phyloP scores from a whole-genome alignment of 1,140 invertebrate species.

The Plectrocnemia conspersa region DNA sequence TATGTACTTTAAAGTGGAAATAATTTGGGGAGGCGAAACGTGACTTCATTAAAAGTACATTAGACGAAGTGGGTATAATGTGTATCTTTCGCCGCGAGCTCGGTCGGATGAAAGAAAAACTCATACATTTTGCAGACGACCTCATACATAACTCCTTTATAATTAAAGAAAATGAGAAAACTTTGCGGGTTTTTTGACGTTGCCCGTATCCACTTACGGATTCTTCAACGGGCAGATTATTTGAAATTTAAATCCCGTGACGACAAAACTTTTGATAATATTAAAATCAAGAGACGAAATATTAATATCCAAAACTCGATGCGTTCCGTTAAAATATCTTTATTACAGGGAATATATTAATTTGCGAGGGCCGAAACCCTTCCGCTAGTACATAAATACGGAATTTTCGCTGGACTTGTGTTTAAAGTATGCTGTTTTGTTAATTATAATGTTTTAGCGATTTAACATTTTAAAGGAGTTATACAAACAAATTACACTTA shows the following conservation, averaged over 20 bases:
- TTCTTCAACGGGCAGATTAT: neutral
- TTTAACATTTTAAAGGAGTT: too few relatives aligned
- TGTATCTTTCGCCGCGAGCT: slow-evolving; percentile 19
- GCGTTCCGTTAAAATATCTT: too few relatives aligned
- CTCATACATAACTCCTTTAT: slow-evolving; percentile 27
- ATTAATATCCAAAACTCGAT: too few relatives aligned
- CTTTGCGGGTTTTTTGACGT: slow-evolving; percentile 20
- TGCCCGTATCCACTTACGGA: neutral
- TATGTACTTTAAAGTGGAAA: slow-evolving; percentile 27
- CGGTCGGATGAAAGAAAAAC: slow-evolving; percentile 24
- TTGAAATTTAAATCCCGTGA: slow-evolving; percentile 6
- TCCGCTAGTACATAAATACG: too few relatives aligned
- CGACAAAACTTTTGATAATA: too few relatives aligned
- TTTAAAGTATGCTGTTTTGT: too few relatives aligned
- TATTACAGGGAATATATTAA: too few relatives aligned
- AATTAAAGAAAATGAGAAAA: slow-evolving; percentile 26
- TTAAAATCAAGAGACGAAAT: too few relatives aligned
- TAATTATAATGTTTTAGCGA: too few relatives aligned
- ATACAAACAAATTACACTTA: too few relatives aligned
- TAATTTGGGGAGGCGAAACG: slow-evolving; percentile 26
- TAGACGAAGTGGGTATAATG: slow-evolving; percentile 26
- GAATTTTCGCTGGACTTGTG: too few relatives aligned
- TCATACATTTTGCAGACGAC: slow-evolving; percentile 14
- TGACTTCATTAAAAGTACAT: slow-evolving; percentile 35
- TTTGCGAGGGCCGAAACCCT: too few relatives aligned